Evolutionary conservation across 2,113 vertebrate species (phyloP), one percentile per base, ranked within the genome.

Genomic region (Tapirus terrestris): DNA sequence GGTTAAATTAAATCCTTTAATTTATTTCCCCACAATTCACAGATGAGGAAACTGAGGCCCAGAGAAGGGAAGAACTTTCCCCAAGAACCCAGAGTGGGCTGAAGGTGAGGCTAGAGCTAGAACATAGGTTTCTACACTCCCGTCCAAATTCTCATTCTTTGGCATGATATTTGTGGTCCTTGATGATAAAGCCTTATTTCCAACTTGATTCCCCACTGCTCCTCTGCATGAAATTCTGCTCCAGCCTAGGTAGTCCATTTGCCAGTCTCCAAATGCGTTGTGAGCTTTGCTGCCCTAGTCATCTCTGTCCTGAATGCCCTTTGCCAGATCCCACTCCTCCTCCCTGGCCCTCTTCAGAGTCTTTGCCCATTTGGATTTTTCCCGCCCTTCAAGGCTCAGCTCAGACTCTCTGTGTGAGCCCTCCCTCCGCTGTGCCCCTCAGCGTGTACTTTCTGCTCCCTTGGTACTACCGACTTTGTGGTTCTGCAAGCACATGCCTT

Each of bases 1-100:
- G 56, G 3, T 29, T 72, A 72, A 51, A 33, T 53, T 53, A 73
- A 39, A 39, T 67, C 0, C 45, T 65, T 76, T 43, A 25, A 43
- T 63, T 63, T 85, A 77, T 72, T 95, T 60, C 76, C 25, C 56
- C n/a, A 90, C 12, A 77, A 79, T 53, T 82, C 39, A 51, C 61
- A 87, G 73, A 17, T 58, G 63, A 60, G 31, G 72, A 89, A 94
- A 90, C 33, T 10, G 18, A 65, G 11, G 56, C 29, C 12, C n/a
- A 79, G 45, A 79, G 43, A 90, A 85, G 18, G 21, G 6, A 91
- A 36, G 14, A 29, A 13, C 60, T 76, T 63, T 93, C 82, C 20
- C 48, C n/a, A 86, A 77, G 61, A 77, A 12, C 73, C 85, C 77
- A 51, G 14, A 21, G 21, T 29, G 27, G 25, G 23, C 18, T 65